Evolutionary conservation across 2,797 vertebrate genomes (phyloP), one percentile per base, ranked within the genome.

Genomic region (Otolemur crassicaudatus): DNA sequence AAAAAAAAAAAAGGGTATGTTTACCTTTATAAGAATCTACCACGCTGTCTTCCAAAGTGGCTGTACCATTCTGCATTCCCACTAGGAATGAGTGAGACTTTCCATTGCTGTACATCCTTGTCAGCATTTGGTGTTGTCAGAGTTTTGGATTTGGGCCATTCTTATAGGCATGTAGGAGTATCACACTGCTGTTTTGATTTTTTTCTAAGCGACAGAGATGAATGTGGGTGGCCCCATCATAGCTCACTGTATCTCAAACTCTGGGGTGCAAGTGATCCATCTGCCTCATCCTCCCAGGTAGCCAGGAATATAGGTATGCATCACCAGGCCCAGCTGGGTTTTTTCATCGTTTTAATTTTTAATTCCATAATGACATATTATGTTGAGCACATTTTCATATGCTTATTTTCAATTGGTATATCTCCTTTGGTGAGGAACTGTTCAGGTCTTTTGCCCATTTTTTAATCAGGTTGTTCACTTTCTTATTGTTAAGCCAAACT

Each of bases 381-480:
- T 17, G 11, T 8, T 27, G 25, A 53, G 17, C 7, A 25, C 29
- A 14, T 72, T 75, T 77, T 86, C 65, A 13, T 12, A 29, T 20
- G 27, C 8, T 70, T 49, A 91, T 65, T 81, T 91, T 60, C 46
- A 8, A 19, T 65, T 16, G 60, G 22, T 56, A 2, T 14, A 67
- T 63, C 34, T 61, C 77, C 14, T 61, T 80, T 53, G 49, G 3
- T 77, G 53, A 91, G 22, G 46, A 67, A n/a, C 23, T 75, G 49
- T 34, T 89, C 27, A 49, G 80, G n/a, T 77, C 70, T 93, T 87
- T 87, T 40, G 72, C 40, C 61, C 17, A 40, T 75, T 95, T 93
- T 67, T 72, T 2, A 81, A 58, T 82, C 19, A 17, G 23, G 10
- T 58, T 86, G 19, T 89, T 87, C 23, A 37, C 67, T 91, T 94